These are phyloP conservation scores for Druon quercuslanigerum DNA, from an alignment of 1,140 invertebrate species.

Conservation along the genomic window DNA sequence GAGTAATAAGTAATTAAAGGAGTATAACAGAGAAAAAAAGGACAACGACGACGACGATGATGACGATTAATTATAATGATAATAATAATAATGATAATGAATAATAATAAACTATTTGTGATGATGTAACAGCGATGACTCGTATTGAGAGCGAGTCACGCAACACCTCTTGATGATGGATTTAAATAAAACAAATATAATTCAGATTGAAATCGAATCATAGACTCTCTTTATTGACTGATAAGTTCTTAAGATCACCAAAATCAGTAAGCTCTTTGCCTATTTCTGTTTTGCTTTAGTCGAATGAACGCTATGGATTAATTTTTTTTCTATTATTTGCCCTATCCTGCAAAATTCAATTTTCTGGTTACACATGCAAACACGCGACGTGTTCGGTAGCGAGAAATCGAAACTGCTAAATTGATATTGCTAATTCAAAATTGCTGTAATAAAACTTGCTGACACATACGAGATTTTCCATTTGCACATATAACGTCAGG, in stretches of 20 bases:
- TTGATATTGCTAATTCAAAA: neutral
- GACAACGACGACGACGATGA: conserved; percentile 23
- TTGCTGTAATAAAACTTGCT: no score
- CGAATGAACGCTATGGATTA: conserved; percentile 33
- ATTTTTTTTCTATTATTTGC: conserved; percentile 33
- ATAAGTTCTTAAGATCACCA: conserved; percentile 47
- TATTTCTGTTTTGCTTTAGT: conserved; percentile 18
- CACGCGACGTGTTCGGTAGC: neutral
- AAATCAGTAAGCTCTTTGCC: conserved; percentile 40
- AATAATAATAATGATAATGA: conserved; percentile 55
- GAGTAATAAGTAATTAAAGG: neutral
- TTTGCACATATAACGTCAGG: conserved; percentile 16
- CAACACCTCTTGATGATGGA: conserved; percentile 74
- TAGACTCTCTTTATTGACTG: conserved; percentile 71
- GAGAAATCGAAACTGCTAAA: neutral
- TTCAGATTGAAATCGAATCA: conserved; percentile 72
- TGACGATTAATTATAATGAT: conserved; percentile 25
- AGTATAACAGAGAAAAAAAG: conserved; percentile 1
- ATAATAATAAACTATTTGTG: conserved; percentile 66
- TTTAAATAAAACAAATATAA: conserved; percentile 76
- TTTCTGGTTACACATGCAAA: neutral
- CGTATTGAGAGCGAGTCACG: conserved; percentile 73
- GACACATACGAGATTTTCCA: neutral
- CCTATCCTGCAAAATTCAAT: neutral
- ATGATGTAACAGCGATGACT: conserved; percentile 74